phyloP scores from a whole-genome alignment of 2,888 invertebrate genomes.

The Sarcophaga subvicina region DNA sequence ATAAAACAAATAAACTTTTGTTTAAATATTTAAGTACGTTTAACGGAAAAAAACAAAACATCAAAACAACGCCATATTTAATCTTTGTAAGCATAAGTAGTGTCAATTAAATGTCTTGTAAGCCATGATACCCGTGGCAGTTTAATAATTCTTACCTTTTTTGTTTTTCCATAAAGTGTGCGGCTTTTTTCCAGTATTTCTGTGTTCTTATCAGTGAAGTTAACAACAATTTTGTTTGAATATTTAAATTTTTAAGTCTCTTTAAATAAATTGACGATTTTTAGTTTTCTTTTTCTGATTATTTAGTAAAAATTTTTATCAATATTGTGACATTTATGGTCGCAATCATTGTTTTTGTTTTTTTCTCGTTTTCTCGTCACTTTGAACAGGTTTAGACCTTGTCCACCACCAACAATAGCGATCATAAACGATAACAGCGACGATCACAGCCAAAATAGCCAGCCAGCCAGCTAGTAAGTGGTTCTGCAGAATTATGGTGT shows the following conservation, averaged over 20 bases:
- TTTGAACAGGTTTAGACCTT: background rate
- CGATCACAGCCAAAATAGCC: background rate
- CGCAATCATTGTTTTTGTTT: background rate
- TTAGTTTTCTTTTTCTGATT: background rate
- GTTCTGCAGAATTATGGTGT: background rate
- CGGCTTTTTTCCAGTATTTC: background rate
- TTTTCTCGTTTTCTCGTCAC: slow-evolving; percentile 3
- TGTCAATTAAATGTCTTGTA: too few species aligned
- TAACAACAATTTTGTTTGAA: background rate
- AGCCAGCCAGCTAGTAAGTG: background rate
- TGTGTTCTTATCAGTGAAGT: slow-evolving; percentile 20
- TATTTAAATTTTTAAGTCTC: slow-evolving; percentile 29
- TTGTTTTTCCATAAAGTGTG: background rate
- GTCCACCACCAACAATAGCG: background rate
- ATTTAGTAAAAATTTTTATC: slow-evolving; percentile 4
- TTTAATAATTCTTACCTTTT: slow-evolving; percentile 22
- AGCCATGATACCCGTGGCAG: too few species aligned
- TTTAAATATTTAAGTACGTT: background rate
- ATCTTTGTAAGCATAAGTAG: too few species aligned
- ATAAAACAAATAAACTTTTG: background rate
- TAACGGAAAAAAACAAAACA: too few species aligned
- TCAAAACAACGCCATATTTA: too few species aligned
- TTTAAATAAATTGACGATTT: slow-evolving; percentile 3
- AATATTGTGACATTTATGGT: background rate
- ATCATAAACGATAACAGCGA: slow-evolving; percentile 7